phyloP scores from a whole-genome alignment of 2,797 vertebrate species.

The Kryptolebias ocellatus region DNA sequence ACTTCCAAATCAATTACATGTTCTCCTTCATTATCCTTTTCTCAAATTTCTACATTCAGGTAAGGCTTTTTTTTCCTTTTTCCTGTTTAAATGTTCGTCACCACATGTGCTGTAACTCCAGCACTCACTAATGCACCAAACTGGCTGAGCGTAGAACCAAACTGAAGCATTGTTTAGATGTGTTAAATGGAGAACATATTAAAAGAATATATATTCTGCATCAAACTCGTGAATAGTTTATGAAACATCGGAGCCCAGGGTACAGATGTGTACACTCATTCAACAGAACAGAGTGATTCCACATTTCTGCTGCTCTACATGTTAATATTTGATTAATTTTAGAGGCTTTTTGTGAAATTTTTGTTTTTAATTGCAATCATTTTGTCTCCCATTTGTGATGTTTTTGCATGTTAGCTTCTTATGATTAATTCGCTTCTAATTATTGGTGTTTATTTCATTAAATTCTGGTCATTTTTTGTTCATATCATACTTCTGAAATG shows the following conservation, averaged over 20 bases:
- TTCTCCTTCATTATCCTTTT: constrained; percentile 92
- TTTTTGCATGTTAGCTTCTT: background rate
- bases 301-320: too few relatives aligned
- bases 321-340: background rate
- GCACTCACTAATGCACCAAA: background rate
- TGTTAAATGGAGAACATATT: background rate
- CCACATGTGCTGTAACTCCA: background rate
- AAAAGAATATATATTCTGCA: too few relatives aligned
- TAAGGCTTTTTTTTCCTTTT: constrained; percentile 53
- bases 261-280: too few relatives aligned
- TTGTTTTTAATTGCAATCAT: background rate
- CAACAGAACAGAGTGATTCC: too few relatives aligned
- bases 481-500: too few relatives aligned
- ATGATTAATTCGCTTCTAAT: background rate
- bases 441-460: background rate
- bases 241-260: too few relatives aligned
- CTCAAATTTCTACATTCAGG: constrained; percentile 95
- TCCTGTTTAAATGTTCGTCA: background rate
- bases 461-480: background rate
- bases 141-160: background rate
- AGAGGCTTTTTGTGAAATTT: background rate
- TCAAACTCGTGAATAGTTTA: too few relatives aligned
- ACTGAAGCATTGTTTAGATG: background rate
- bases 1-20: constrained; percentile 94
- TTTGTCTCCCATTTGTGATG: background rate